Conservation (phyloP, 1,140 invertebrate species). For the Lineus longissimus region DNA sequence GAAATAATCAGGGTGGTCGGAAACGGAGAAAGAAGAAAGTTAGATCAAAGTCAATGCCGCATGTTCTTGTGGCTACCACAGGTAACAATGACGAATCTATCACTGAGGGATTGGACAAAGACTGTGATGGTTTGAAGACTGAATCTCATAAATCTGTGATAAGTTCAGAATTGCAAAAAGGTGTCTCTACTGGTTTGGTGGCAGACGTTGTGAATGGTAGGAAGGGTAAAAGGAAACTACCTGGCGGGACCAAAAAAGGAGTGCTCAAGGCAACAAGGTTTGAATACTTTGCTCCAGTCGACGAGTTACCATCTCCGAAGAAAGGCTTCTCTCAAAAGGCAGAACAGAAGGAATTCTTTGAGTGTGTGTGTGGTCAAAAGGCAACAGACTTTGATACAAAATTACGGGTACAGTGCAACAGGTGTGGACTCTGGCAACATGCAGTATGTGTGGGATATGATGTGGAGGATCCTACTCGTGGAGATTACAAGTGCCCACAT, state of each 20-base stretch:
- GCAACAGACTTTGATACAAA: conserved; percentile 16
- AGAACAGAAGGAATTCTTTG: conserved; percentile 28
- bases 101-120: too few relatives aligned
- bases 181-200: too few relatives aligned
- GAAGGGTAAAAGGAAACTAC: neutral
- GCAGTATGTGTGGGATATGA: conserved; percentile 61
- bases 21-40: too few relatives aligned
- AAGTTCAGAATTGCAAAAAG: too few relatives aligned
- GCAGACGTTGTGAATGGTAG: neutral
- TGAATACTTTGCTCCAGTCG: conserved; percentile 14
- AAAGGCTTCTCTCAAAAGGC: conserved; percentile 5
- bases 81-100: too few relatives aligned
- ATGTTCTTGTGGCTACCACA: too few relatives aligned
- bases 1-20: too few relatives aligned
- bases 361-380: conserved; percentile 42
- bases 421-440: conserved; percentile 63
- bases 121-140: too few relatives aligned
- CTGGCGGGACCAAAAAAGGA: conserved; percentile 2
- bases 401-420: conserved; percentile 55
- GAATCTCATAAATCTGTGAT: too few relatives aligned
- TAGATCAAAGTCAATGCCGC: too few relatives aligned
- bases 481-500: conserved; percentile 62
- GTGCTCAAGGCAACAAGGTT: conserved; percentile 12
- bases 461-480: conserved; percentile 37
- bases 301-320: conserved; percentile 4